Base-by-base conservation (phyloP, 2,113 vertebrate genomes). In the Eulacestoma nigropectus region DNA sequence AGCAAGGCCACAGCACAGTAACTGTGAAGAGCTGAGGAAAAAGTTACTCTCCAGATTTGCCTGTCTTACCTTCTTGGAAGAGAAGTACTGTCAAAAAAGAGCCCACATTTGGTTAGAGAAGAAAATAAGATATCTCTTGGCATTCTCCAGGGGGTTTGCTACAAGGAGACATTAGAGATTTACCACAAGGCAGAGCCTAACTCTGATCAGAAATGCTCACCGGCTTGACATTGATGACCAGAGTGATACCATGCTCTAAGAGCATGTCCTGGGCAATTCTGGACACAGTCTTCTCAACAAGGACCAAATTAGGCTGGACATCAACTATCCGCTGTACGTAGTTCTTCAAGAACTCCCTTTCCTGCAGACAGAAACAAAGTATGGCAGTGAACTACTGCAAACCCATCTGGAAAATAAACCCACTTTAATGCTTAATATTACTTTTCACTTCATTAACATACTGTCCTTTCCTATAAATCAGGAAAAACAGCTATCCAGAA, bases 211-310 rank as follows among this genome's bases (percentile, higher is more conserved):
- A 83, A 89, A 70, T 8, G 97, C 99, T 98, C 78, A 99, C 99
- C 84, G 99, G 98, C 96, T 99, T 99, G 72, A 99, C 99, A 39
- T 99, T 99, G 97, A 99, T 99, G 91, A 99, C 99, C 93, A 99
- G 98, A 20, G 99, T 99, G 96, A 99, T 99, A 64, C 99, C 99
- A 70, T 99, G 99, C 90, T 99, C 99, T 50, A 99, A 96, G 81
- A 99, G 98, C 99, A 99, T 99, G 92, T 99, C 99, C 97, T 99
- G 99, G 47, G 99, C 99, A 33, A 99, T 99, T 47, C 99, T 98
- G 33, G 99, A 99, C 74, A 99, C 99, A 0, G 99, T 99, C 98
- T 99, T 99, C 98, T 99, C 99, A 94, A 99, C 99, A 55, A 99
- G 96, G 87, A 99, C 99, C 97, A 99, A 97, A 57, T 98, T 99